These are phyloP conservation scores for Sebastolobus alascanus DNA, from an alignment of 2,797 vertebrate species.

Conservation along the genomic window DNA sequence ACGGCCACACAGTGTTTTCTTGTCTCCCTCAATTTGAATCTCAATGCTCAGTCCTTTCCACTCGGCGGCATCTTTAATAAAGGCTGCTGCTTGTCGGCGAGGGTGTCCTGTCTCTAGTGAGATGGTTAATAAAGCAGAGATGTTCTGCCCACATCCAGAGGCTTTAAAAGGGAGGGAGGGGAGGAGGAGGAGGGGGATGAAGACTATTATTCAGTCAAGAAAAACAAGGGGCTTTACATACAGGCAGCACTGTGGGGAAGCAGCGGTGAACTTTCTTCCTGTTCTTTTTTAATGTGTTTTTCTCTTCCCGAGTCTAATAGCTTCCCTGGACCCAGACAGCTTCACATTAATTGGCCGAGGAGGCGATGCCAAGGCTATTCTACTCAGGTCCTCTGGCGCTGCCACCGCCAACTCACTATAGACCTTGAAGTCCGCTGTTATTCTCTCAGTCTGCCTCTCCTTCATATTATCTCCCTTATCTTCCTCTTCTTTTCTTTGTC, in stretches of 20 bases:
- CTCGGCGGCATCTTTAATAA: conserved; percentile 84
- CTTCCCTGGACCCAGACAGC: conserved; percentile 82
- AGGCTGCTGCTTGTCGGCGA: conserved; percentile 78
- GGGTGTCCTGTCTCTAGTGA: conserved; percentile 82
- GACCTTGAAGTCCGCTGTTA: conserved; percentile 73
- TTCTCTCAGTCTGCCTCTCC: conserved; percentile 55
- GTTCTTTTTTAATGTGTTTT: conserved; percentile 82
- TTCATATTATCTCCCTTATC: conserved; percentile 49
- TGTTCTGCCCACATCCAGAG: conserved; percentile 80
- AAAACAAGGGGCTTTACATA: conserved; percentile 83
- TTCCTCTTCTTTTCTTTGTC: conserved; percentile 52
- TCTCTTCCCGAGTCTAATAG: conserved; percentile 82
- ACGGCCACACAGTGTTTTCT: conserved; percentile 69
- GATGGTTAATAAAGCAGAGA: conserved; percentile 84
- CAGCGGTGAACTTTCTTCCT: conserved; percentile 78
- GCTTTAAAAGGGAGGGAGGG: conserved; percentile 63
- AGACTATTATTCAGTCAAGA: conserved; percentile 83
- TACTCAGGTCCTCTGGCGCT: conserved; percentile 78
- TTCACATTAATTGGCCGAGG: conserved; percentile 84
- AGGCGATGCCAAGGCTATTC: conserved; percentile 79
- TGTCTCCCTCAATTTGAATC: conserved; percentile 82
- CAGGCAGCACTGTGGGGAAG: conserved; percentile 69
- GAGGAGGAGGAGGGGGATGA: conserved; percentile 31
- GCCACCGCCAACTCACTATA: conserved; percentile 77
- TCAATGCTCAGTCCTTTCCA: conserved; percentile 76